Percentiles rank a stretch among this genome's conserved stretches.
Evolutionary conservation across 2,113 vertebrate species (phyloP).

Genomic region (Rissa tridactyla): DNA sequence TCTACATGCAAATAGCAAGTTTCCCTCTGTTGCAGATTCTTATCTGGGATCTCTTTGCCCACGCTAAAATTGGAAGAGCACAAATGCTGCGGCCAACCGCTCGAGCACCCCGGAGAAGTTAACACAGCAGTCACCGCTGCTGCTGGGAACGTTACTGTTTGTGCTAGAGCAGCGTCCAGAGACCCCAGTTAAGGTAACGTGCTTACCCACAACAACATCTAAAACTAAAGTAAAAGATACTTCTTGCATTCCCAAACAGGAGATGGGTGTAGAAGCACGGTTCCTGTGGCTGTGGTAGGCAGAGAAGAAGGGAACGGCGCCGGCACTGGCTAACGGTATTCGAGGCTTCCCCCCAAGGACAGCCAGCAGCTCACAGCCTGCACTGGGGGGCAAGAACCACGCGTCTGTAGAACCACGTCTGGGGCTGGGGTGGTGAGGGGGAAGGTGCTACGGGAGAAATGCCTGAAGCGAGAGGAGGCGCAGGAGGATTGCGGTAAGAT

Average conservation of each 20-base stretch:
- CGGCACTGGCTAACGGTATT: no score
- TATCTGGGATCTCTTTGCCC: neutral
- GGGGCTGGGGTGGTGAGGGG: neutral
- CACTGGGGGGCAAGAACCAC: fast-evolving
- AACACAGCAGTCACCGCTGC: neutral
- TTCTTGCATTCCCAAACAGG: neutral
- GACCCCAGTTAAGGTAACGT: neutral
- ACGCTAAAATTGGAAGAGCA: neutral
- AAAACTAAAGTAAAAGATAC: neutral
- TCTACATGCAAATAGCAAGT: neutral
- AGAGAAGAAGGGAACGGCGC: neutral
- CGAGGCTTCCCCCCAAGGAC: neutral
- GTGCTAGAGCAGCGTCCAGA: neutral
- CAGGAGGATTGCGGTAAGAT: neutral
- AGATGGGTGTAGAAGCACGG: neutral
- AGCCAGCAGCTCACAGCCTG: neutral
- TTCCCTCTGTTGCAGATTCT: neutral
- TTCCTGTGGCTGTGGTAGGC: neutral
- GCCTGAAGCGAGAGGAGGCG: neutral
- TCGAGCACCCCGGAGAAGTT: neutral
- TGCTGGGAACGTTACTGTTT: neutral
- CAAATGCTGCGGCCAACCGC: neutral
- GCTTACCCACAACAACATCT: no score
- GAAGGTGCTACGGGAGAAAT: neutral
- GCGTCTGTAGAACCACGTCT: fast-evolving